Evolutionary conservation across 2,888 invertebrate genomes (phyloP).

Genomic region (Poecilus cupreus): DNA sequence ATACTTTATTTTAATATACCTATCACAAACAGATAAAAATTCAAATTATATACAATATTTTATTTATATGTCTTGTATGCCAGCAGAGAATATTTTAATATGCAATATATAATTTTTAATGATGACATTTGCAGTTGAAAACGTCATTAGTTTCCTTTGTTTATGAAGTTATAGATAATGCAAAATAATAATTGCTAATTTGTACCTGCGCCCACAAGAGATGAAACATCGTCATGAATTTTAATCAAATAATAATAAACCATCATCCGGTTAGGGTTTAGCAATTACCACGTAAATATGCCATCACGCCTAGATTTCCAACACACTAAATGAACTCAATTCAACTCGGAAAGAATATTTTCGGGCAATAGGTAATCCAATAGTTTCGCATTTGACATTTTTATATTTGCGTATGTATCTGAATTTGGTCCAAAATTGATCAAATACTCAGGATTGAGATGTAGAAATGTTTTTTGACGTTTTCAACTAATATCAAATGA

Average conservation of each 20-base stretch:
- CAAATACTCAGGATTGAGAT: no score
- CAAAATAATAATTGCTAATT: constrained; percentile 36
- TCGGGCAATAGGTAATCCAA: no score
- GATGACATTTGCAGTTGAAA: background rate
- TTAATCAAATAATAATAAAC: constrained; percentile 33
- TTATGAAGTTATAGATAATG: constrained; percentile 20
- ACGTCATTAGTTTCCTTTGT: background rate
- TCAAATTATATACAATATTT: background rate
- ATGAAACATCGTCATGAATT: constrained; percentile 34
- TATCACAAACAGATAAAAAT: background rate
- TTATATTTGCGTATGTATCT: no score
- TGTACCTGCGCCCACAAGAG: constrained; percentile 20
- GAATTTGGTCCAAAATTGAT: no score
- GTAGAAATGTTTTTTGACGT: no score
- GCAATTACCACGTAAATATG: constrained; percentile 21
- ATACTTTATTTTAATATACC: background rate
- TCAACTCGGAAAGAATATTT: no score
- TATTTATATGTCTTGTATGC: background rate
- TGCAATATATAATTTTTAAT: background rate
- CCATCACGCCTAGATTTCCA: background rate
- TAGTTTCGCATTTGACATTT: no score
- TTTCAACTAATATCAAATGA: no score
- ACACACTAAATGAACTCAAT: background rate
- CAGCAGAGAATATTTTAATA: background rate
- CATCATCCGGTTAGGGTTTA: constrained; percentile 27